A percentile compares a stretch with the other conserved stretches of the same genome.
These are phyloP conservation scores for Drosophila yakuba DNA, from an alignment of 1,140 invertebrate species.

Conservation along the genomic window DNA sequence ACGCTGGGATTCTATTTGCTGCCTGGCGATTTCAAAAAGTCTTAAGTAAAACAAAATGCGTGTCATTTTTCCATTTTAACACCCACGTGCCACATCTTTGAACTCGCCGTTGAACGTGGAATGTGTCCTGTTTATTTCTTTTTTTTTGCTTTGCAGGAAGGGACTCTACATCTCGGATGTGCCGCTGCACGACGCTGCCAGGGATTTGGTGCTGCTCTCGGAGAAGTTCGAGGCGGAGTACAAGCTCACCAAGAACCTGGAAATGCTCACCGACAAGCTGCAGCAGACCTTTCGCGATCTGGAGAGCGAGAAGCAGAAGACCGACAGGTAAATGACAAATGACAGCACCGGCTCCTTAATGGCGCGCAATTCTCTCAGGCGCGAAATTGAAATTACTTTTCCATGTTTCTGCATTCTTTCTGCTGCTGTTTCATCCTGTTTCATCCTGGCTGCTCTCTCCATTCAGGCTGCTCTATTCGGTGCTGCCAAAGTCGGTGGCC, in stretches of 20 bases:
- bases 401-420: slow-evolving; percentile 53
- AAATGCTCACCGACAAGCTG: slow-evolving; percentile 97
- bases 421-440: slow-evolving; percentile 6
- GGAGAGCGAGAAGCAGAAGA: slow-evolving; percentile 98
- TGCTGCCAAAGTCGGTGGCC: slow-evolving; percentile 96
- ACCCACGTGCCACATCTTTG: slow-evolving; percentile 23
- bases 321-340: slow-evolving; percentile 91
- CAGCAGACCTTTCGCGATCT: slow-evolving; percentile 97
- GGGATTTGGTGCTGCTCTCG: slow-evolving; percentile 97
- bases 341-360: slow-evolving; percentile 58
- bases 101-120: slow-evolving; percentile 26
- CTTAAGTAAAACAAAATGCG: slow-evolving; percentile 68
- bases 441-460: slow-evolving; percentile 89
- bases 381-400: slow-evolving; percentile 79
- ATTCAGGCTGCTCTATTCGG: slow-evolving; percentile 94
- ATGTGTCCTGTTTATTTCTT: slow-evolving; percentile 18
- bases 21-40: slow-evolving; percentile 54
- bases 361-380: slow-evolving; percentile 69
- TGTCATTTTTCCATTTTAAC: slow-evolving; percentile 56
- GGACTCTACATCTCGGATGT: slow-evolving; percentile 97
- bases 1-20: slow-evolving; percentile 18
- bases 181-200: slow-evolving; percentile 97
- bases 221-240: slow-evolving; percentile 99
- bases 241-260: slow-evolving; percentile 97
- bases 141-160: slow-evolving; percentile 86